phyloP scores from a whole-genome alignment of 2,113 vertebrate genomes.

The Urocitellus parryii region DNA sequence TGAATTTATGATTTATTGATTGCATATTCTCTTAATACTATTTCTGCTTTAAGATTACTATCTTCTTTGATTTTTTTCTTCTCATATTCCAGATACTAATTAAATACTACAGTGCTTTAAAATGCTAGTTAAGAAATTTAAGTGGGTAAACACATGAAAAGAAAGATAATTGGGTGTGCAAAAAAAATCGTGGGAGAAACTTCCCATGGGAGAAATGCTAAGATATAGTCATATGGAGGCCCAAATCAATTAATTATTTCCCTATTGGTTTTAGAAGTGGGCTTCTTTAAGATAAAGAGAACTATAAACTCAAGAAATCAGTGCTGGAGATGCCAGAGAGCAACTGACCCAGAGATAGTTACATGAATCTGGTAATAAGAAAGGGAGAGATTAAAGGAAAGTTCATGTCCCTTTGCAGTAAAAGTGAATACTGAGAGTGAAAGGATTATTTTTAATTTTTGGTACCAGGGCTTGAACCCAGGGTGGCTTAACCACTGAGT shows the following conservation, averaged over 20 bases:
- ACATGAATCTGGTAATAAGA: background rate
- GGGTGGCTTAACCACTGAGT: too few relatives aligned
- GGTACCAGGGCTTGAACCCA: too few relatives aligned
- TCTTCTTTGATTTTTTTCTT: background rate
- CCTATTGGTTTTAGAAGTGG: background rate
- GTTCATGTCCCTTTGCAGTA: background rate
- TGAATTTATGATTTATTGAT: conserved; percentile 31
- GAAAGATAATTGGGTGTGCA: background rate
- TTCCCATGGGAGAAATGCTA: background rate
- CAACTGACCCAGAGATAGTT: background rate
- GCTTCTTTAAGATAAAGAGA: background rate
- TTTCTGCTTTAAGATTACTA: background rate
- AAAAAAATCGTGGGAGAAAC: background rate
- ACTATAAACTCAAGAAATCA: background rate
- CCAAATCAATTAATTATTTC: background rate
- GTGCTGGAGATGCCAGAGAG: background rate
- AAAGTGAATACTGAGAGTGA: background rate
- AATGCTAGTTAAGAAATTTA: background rate
- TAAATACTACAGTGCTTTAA: background rate
- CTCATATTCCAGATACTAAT: background rate
- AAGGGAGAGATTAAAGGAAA: background rate
- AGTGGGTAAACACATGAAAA: background rate
- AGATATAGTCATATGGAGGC: background rate
- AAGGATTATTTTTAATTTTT: background rate
- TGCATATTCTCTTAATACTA: background rate